Evolutionary conservation across 2,888 invertebrate genomes (phyloP).

Genomic region (Eupithecia dodoneata): DNA sequence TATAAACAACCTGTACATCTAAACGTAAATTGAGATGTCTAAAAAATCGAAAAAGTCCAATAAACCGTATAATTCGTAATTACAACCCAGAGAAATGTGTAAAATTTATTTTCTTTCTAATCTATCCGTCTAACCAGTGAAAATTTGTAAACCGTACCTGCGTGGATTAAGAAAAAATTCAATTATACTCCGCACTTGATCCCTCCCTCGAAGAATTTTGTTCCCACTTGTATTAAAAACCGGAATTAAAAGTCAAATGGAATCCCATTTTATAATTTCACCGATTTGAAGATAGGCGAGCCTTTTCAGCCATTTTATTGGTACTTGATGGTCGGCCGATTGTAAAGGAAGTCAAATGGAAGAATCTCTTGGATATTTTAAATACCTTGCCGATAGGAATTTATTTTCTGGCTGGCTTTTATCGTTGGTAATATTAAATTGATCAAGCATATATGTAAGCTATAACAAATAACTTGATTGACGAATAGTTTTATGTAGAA

Average conservation of each 20-base stretch:
- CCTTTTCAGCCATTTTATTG: constrained; percentile 51
- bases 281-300: constrained; percentile 56
- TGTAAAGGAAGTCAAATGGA: constrained; percentile 37
- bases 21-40: neutral
- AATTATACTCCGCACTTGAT: constrained; percentile 58
- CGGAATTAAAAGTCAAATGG: constrained; percentile 65
- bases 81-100: constrained; percentile 45
- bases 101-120: constrained; percentile 26
- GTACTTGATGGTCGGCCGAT: constrained; percentile 42
- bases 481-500: neutral
- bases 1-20: neutral
- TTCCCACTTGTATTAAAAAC: constrained; percentile 44
- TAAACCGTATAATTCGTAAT: constrained; percentile 46
- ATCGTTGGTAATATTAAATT: neutral
- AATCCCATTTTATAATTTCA: constrained; percentile 69
- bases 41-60: constrained; percentile 3
- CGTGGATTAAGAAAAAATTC: constrained; percentile 70
- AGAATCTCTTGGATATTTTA: constrained; percentile 34
- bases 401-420: constrained; percentile 2
- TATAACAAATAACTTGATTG: neutral
- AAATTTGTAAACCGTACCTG: constrained; percentile 48
- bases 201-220: constrained; percentile 48
- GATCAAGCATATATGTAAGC: neutral
- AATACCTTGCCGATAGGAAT: constrained; percentile 15
- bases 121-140: constrained; percentile 48